These are phyloP conservation scores for Baronia brevicornis DNA, from an alignment of 2,888 invertebrate species.

Conservation along the genomic window DNA sequence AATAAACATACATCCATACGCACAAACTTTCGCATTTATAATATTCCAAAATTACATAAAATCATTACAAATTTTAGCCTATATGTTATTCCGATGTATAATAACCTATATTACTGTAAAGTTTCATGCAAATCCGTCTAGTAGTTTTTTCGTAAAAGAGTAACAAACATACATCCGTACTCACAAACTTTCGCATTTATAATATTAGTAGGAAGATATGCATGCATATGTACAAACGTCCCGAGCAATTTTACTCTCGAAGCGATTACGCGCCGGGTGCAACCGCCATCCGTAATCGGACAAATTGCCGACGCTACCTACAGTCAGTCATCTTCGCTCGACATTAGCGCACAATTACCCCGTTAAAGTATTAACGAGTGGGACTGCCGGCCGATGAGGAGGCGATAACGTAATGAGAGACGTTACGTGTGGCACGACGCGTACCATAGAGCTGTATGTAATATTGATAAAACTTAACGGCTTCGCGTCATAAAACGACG, in stretches of 20 bases:
- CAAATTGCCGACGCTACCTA: conserved; percentile 31
- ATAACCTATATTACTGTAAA: no score
- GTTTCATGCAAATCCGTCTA: no score
- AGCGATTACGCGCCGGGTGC: conserved; percentile 15
- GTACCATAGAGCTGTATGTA: conserved; percentile 1
- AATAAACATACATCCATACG: no score
- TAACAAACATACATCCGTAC: no score
- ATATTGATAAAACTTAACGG: conserved; percentile 1
- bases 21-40: no score
- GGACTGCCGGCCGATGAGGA: conserved; percentile 30
- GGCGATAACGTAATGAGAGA: conserved; percentile 18
- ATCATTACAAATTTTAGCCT: no score
- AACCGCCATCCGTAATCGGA: conserved; percentile 29
- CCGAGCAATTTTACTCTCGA: conserved; percentile 4
- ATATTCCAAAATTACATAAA: no score
- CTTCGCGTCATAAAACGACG: no score
- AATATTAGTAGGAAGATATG: conserved; percentile 7
- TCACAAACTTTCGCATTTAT: no score
- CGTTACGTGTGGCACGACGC: neutral
- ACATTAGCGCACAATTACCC: conserved; percentile 35
- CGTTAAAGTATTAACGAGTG: conserved; percentile 42
- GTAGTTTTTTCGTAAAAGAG: no score
- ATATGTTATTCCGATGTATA: no score
- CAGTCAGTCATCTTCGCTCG: conserved; percentile 36
- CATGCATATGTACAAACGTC: conserved; percentile 9